These are phyloP conservation scores for Drosophila prolongata DNA, from an alignment of 2,888 invertebrate genomes.

Conservation along the genomic window DNA sequence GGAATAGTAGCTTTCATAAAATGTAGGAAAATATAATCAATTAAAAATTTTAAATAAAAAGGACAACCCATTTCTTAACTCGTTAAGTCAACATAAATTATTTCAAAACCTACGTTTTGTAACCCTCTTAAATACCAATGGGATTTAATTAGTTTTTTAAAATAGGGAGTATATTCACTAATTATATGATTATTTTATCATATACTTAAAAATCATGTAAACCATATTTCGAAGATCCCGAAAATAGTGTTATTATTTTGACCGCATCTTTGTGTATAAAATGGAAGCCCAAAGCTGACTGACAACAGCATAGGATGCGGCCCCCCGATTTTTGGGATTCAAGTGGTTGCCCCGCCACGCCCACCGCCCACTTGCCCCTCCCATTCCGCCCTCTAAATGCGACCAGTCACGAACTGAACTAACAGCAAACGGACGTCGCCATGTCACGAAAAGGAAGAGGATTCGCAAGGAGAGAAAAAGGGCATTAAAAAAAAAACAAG, in stretches of 20 bases:
- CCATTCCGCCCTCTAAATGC: constrained; percentile 15
- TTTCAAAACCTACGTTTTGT: too few species aligned
- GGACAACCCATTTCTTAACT: too few species aligned
- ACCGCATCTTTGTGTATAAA: background rate
- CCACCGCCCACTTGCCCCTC: constrained; percentile 2
- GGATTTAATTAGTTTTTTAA: too few species aligned
- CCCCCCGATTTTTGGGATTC: constrained; percentile 36
- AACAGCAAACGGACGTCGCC: constrained; percentile 59
- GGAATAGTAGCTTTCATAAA: background rate
- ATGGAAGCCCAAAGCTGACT: background rate
- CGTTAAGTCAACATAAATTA: too few species aligned
- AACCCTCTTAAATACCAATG: too few species aligned
- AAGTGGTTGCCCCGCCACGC: constrained; percentile 45
- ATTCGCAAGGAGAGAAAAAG: constrained; percentile 13
- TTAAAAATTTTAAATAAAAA: too few species aligned
- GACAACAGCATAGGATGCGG: constrained; percentile 44
- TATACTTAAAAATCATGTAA: too few species aligned
- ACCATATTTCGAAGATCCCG: too few species aligned
- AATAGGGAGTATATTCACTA: too few species aligned
- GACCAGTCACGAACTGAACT: constrained; percentile 65
- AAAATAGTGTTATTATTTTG: background rate
- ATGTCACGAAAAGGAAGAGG: constrained; percentile 43
- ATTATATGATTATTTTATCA: too few species aligned
- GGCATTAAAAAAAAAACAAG: constrained; percentile 1
- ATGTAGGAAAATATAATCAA: too few species aligned